A percentile compares a stretch with the other conserved stretches of the same genome.
Conservation (phyloP, 2,888 invertebrate species). For the Eupelmus urozonus region DNA sequence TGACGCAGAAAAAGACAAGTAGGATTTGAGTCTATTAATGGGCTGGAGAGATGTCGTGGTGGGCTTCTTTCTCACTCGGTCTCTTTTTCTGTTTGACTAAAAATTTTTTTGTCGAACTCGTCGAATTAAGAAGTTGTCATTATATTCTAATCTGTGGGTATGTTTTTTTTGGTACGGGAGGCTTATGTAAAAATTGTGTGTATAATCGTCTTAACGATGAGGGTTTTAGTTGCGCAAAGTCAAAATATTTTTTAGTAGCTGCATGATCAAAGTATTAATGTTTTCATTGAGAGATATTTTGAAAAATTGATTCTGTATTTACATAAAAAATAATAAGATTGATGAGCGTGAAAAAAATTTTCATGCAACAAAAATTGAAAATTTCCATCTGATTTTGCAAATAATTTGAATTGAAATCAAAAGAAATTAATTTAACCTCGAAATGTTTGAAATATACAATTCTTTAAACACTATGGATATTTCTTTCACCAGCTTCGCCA, state of each 20-base stretch:
- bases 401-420: too few species aligned
- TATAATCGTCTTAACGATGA: slow-evolving; percentile 5
- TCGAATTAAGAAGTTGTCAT: neutral
- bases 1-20: neutral
- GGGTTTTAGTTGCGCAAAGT: neutral
- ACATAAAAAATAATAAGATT: too few species aligned
- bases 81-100: neutral
- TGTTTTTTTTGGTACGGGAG: neutral
- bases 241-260: neutral
- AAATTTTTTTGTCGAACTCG: neutral
- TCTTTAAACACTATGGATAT: too few species aligned
- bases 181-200: slow-evolving; percentile 16
- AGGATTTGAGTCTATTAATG: neutral
- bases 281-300: too few species aligned
- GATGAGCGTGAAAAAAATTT: too few species aligned
- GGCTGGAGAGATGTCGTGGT: slow-evolving; percentile 24
- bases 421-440: too few species aligned
- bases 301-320: too few species aligned
- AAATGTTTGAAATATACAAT: too few species aligned
- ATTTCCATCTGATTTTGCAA: too few species aligned
- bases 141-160: slow-evolving; percentile 29
- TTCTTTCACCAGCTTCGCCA: too few species aligned
- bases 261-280: too few species aligned
- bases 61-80: neutral
- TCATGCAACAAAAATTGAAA: too few species aligned